These are phyloP conservation scores for Hecatera dysodea DNA, from an alignment of 2,888 invertebrate genomes.

Conservation along the genomic window DNA sequence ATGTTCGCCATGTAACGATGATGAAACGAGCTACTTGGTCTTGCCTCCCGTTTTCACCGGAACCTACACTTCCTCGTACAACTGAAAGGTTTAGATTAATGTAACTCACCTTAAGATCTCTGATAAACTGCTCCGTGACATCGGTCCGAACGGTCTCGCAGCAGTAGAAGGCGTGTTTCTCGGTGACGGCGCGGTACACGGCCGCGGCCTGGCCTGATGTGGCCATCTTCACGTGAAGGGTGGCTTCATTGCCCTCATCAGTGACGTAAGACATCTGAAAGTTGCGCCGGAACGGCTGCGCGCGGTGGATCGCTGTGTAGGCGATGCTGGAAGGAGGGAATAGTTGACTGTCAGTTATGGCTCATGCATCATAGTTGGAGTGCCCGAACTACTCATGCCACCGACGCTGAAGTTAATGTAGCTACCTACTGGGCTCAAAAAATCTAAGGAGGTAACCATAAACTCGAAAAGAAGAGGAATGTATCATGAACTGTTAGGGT, in stretches of 20 bases:
- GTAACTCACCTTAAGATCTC: conserved; percentile 94
- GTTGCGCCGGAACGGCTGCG: conserved; percentile 93
- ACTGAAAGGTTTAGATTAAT: background rate
- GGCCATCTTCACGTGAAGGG: conserved; percentile 95
- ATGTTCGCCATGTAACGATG: too few relatives aligned
- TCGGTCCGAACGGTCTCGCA: conserved; percentile 97
- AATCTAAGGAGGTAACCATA: too few relatives aligned
- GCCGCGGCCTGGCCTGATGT: conserved; percentile 95
- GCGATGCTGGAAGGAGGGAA: conserved; percentile 91
- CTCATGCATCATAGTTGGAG: too few relatives aligned
- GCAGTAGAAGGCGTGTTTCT: conserved; percentile 98
- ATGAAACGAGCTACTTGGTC: too few relatives aligned
- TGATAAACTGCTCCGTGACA: conserved; percentile 96
- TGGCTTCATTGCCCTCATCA: conserved; percentile 92
- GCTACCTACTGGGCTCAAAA: too few relatives aligned
- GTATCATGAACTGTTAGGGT: background rate
- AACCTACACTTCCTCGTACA: too few relatives aligned
- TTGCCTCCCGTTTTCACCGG: too few relatives aligned
- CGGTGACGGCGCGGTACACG: conserved; percentile 96
- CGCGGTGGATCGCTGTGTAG: conserved; percentile 95
- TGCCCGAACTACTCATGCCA: too few relatives aligned
- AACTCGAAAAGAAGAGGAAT: too few relatives aligned
- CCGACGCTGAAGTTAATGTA: too few relatives aligned
- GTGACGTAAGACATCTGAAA: conserved; percentile 94
- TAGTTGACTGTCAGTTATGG: background rate